Evolutionary conservation across 2,113 vertebrate genomes (phyloP).

Genomic region (Mobula birostris): DNA sequence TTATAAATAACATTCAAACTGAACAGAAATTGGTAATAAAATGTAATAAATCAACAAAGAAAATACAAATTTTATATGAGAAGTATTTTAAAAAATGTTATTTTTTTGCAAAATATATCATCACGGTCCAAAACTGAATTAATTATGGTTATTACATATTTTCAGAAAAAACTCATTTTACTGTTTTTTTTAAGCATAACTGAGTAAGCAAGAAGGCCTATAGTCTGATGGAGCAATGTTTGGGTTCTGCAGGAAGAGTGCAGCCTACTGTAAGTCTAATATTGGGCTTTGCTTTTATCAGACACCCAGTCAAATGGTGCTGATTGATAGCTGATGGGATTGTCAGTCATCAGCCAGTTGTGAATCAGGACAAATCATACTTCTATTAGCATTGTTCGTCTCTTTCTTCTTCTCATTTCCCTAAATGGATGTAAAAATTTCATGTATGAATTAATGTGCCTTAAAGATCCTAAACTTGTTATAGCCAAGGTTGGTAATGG

Average conservation of each 20-base stretch:
- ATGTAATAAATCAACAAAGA: neutral
- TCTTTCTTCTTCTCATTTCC: too few species aligned
- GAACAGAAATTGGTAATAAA: neutral
- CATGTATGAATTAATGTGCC: too few species aligned
- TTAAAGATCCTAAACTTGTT: too few species aligned
- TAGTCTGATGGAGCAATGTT: neutral
- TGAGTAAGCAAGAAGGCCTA: neutral
- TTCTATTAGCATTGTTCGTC: too few species aligned
- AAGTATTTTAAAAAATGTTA: neutral
- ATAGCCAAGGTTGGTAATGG: too few species aligned
- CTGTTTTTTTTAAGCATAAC: neutral
- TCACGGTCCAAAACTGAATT: neutral
- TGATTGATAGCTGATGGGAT: too few species aligned
- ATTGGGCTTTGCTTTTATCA: neutral
- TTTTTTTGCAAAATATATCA: neutral
- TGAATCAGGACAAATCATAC: too few species aligned
- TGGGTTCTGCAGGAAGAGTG: neutral
- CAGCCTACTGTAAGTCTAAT: neutral
- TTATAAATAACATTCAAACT: slow-evolving; percentile 2
- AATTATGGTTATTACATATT: neutral
- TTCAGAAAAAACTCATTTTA: neutral
- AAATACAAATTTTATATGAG: neutral
- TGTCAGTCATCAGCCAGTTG: too few species aligned
- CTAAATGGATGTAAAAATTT: too few species aligned
- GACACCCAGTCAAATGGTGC: neutral